Percentiles rank a stretch among this genome's conserved stretches.
Conservation (phyloP, 1,140 invertebrate genomes). For the Drosophila erecta region DNA sequence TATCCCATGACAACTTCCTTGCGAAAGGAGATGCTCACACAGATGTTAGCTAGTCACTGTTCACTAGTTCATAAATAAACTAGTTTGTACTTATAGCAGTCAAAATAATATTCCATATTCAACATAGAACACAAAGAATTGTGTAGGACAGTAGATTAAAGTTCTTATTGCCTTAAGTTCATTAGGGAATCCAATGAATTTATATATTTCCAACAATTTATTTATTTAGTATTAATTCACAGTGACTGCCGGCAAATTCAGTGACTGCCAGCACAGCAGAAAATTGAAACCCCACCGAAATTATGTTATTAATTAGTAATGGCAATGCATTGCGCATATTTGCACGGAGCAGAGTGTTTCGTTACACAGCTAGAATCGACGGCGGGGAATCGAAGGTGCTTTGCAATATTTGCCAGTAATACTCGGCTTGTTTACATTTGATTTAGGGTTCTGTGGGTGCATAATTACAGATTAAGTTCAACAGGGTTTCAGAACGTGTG, state of each 20-base stretch:
- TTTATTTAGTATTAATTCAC: background rate
- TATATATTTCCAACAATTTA: no score
- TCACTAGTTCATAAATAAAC: background rate
- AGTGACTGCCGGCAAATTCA: background rate
- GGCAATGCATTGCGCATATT: conserved; percentile 66
- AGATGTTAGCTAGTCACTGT: background rate
- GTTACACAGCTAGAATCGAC: conserved; percentile 40
- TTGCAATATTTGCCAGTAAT: conserved; percentile 5
- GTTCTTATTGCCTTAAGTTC: no score
- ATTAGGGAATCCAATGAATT: no score
- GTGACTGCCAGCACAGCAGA: conserved; percentile 14
- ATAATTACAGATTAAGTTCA: conserved; percentile 20
- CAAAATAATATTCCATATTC: no score
- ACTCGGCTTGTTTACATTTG: conserved; percentile 27
- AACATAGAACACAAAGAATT: no score
- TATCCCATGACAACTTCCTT: background rate
- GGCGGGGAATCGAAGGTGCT: conserved; percentile 5
- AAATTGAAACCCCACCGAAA: conserved; percentile 3
- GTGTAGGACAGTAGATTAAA: no score
- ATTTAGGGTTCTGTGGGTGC: conserved; percentile 17
- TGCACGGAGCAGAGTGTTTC: conserved; percentile 67
- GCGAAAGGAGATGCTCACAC: conserved; percentile 8
- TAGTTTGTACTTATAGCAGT: no score
- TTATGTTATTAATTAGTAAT: conserved; percentile 81
- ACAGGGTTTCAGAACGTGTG: background rate